A percentile compares a stretch with the other conserved stretches of the same genome.
These are phyloP conservation scores for Erynnis tages DNA, from an alignment of 2,888 invertebrate genomes.

Conservation along the genomic window DNA sequence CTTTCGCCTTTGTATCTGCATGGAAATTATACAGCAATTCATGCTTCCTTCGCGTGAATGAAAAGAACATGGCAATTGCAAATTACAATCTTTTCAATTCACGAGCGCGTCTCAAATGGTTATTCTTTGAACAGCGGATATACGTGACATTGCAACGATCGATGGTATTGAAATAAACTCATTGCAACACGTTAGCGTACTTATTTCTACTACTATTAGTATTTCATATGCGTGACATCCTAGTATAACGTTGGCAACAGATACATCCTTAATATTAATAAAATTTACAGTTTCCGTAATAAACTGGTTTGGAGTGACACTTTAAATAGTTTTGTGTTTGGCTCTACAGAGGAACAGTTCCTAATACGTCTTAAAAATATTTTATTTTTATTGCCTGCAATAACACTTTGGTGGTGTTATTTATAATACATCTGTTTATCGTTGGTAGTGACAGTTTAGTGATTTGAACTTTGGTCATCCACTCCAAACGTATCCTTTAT, in stretches of 20 bases:
- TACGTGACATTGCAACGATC: conserved; percentile 24
- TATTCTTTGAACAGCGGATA: conserved; percentile 27
- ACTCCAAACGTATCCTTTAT: too few species aligned
- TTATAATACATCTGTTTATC: too few species aligned
- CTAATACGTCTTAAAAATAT: too few species aligned
- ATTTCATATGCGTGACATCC: conserved; percentile 19
- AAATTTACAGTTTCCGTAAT: conserved; percentile 19
- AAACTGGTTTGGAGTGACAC: conserved; percentile 11
- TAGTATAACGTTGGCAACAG: conserved; percentile 21
- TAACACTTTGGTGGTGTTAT: too few species aligned
- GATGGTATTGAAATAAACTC: conserved; percentile 24
- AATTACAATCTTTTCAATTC: conserved; percentile 32
- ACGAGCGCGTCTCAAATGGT: conserved; percentile 19
- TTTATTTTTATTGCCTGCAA: too few species aligned
- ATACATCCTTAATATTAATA: conserved; percentile 20
- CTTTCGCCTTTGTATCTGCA: conserved; percentile 56
- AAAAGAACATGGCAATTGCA: conserved; percentile 32
- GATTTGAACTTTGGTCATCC: too few species aligned
- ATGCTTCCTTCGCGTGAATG: conserved; percentile 39
- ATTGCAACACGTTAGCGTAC: conserved; percentile 6
- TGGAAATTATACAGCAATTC: conserved; percentile 48
- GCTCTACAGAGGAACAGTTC: background rate
- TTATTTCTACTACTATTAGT: conserved; percentile 13
- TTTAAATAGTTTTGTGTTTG: conserved; percentile 9
- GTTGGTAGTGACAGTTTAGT: too few species aligned